Conservation (phyloP, 1,140 invertebrate species). For the Drosophila triauraria region DNA sequence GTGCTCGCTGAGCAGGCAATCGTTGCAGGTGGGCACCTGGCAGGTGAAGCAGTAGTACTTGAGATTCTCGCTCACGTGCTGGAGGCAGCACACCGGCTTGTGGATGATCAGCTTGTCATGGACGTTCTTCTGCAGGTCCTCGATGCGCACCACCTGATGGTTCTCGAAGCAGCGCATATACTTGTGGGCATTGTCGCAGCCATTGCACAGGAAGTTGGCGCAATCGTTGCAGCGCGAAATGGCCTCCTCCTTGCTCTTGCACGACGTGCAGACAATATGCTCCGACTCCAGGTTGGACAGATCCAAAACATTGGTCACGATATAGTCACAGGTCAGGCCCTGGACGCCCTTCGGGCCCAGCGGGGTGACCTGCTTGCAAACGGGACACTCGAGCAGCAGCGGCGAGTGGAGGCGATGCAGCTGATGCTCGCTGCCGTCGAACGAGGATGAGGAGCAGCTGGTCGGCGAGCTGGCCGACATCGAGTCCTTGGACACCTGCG, state of each 20-base stretch:
- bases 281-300: slow-evolving; percentile 91
- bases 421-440: slow-evolving; percentile 70
- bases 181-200: slow-evolving; percentile 97
- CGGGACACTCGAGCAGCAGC: slow-evolving; percentile 87
- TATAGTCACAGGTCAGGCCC: slow-evolving; percentile 92
- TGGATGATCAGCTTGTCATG: slow-evolving; percentile 90
- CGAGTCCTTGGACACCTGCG: slow-evolving; percentile 88
- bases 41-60: slow-evolving; percentile 94
- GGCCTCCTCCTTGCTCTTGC: slow-evolving; percentile 95
- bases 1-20: slow-evolving; percentile 92
- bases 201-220: slow-evolving; percentile 96
- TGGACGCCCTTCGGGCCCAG: slow-evolving; percentile 90
- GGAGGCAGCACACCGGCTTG: slow-evolving; percentile 92
- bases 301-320: slow-evolving; percentile 93
- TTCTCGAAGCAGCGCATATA: slow-evolving; percentile 98
- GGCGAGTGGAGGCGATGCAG: slow-evolving; percentile 42
- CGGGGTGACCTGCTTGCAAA: slow-evolving; percentile 93
- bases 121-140: slow-evolving; percentile 91
- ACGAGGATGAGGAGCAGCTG: slow-evolving; percentile 83
- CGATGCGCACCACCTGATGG: slow-evolving; percentile 94
- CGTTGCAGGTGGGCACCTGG: slow-evolving; percentile 92
- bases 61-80: slow-evolving; percentile 91
- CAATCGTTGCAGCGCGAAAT: slow-evolving; percentile 96
- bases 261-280: slow-evolving; percentile 93
- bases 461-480: slow-evolving; percentile 62